A percentile compares a stretch with the other conserved stretches of the same genome.
phyloP scores from a whole-genome alignment of 2,113 vertebrate genomes.

The Gasterosteus nipponicus region DNA sequence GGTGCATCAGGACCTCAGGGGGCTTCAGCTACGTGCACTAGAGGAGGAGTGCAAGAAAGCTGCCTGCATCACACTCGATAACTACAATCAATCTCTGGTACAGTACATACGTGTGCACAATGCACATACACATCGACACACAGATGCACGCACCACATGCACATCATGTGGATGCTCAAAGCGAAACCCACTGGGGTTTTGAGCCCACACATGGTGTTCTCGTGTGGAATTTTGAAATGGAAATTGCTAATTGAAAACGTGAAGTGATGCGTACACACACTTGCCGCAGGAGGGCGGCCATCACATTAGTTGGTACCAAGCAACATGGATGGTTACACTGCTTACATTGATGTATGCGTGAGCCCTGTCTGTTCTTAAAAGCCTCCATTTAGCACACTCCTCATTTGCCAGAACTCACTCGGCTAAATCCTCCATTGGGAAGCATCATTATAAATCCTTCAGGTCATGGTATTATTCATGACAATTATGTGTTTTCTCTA shows the following conservation, averaged over 20 bases:
- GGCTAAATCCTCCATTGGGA: conserved; percentile 55
- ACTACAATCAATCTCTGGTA: conserved; percentile 82
- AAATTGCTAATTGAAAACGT: conserved; percentile 61
- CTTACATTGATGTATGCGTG: conserved; percentile 55
- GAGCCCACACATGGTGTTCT: conserved; percentile 41
- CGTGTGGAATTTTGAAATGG: conserved; percentile 54
- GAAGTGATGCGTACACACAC: conserved; percentile 66
- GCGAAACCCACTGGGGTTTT: conserved; percentile 39
- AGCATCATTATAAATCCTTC: conserved; percentile 62
- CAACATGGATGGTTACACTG: conserved; percentile 56
- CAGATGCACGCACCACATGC: conserved; percentile 37
- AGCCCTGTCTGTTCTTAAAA: conserved; percentile 52
- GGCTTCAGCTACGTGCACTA: conserved; percentile 53
- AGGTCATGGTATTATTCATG: conserved; percentile 49
- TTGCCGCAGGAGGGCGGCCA: conserved; percentile 24
- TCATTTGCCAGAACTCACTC: conserved; percentile 59
- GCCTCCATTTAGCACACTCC: conserved; percentile 35
- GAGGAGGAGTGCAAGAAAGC: conserved; percentile 74
- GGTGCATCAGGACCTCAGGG: conserved; percentile 67
- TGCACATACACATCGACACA: conserved; percentile 32
- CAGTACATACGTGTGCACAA: conserved; percentile 21
- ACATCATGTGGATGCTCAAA: conserved; percentile 33
- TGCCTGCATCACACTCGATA: conserved; percentile 55
- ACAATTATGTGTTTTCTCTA: conserved; percentile 63
- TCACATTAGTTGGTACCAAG: conserved; percentile 36